Base-by-base conservation (phyloP, 2,797 vertebrate genomes). In the Cirrhinus mrigala region DNA sequence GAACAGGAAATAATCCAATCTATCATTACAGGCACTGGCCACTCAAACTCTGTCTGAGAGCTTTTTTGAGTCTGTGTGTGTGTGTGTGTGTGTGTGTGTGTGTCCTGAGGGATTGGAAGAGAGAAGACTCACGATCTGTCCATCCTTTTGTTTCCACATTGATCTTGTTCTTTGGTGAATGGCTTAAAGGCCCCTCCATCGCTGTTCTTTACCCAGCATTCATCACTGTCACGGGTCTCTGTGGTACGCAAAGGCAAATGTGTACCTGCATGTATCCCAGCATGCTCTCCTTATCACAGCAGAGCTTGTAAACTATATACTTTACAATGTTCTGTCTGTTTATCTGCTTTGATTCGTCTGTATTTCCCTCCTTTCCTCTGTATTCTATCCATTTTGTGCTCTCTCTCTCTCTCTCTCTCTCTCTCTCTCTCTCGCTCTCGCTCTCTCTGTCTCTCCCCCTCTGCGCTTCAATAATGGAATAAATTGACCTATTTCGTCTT, bases 1-100 rank as follows among this genome's bases (percentile, higher is more conserved):
- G 79, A 73, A 62, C 81, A 68, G 37, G 74, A 86, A 80, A 86
- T 89, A 89, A 91, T 89, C 69, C 75, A 87, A 87, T 91, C 90
- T 44, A 85, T 90, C 86, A 88, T 58, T 85, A 52, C 75, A 81
- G 81, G 75, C 70, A 52, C 70, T 83, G 54, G 76, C 7, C 73
- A 24, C 73, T 86, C 54, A 82, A 82, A 74, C 70, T 62, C 40
- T 50, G 81, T 62, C 81, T 82, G 20, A 82, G 70, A 82, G 81
- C 70, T 20, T 33, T 50, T 64, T 20, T 73, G 27, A 20, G 62
- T 8, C 20, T 27, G 16, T 20, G 69, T 46, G 24, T 15, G 58
- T 12, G 22, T 22, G 54, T 66, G 14, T 22, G 70, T 52, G 71
- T 54, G 48, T 27, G 56, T 27, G 37, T 29, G 60, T 4, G 48